phyloP scores from a whole-genome alignment of 2,888 invertebrate species.

The Tricholauxania praeusta region DNA sequence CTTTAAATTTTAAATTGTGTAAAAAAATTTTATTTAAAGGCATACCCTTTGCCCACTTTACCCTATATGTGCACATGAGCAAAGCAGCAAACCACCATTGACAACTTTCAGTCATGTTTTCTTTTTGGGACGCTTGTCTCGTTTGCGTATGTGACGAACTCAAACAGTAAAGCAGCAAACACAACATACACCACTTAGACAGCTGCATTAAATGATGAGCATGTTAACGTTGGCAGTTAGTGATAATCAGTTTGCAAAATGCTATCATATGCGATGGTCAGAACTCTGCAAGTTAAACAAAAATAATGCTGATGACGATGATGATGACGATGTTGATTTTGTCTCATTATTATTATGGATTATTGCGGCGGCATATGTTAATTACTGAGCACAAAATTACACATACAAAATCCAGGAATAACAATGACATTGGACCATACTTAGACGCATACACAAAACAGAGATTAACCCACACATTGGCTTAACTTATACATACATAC shows the following conservation, averaged over 20 bases:
- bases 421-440: no score
- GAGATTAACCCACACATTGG: neutral
- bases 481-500: neutral
- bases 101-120: neutral
- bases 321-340: conserved; percentile 9
- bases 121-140: conserved; percentile 1
- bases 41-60: no score
- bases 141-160: no score
- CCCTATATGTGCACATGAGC: no score
- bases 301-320: neutral
- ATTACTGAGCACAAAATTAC: neutral
- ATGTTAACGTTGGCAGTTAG: conserved; percentile 19
- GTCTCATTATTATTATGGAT: conserved; percentile 13
- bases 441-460: neutral
- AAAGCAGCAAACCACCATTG: no score
- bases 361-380: conserved; percentile 15
- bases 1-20: no score
- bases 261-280: neutral
- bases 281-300: neutral
- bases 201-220: neutral
- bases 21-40: no score
- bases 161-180: no score
- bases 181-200: no score
- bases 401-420: no score
- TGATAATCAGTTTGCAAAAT: conserved; percentile 15